phyloP scores from a whole-genome alignment of 2,113 vertebrate species.

The Eolophus roseicapilla region DNA sequence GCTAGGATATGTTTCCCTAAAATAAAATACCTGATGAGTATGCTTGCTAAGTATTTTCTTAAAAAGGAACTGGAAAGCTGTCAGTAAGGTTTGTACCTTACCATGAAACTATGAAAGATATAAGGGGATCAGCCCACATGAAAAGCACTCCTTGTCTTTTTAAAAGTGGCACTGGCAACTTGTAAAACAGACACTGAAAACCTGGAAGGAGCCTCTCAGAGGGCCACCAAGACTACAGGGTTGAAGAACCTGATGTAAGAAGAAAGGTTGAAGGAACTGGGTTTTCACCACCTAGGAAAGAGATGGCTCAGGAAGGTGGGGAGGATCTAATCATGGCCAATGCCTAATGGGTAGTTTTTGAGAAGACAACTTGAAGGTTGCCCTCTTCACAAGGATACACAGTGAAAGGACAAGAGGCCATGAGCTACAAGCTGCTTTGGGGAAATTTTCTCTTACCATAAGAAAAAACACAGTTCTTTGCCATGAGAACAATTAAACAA shows the following conservation, averaged over 20 bases:
- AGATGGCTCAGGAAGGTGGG: not conserved
- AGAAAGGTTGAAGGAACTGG: not conserved
- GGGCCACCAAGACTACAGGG: not conserved
- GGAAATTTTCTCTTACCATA: not conserved
- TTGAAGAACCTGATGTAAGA: not conserved
- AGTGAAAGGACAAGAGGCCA: not conserved
- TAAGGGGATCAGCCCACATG: not conserved
- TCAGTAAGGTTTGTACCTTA: not conserved
- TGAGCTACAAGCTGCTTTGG: not conserved
- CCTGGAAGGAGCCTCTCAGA: not conserved
- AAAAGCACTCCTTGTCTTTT: not conserved
- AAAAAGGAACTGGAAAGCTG: not conserved
- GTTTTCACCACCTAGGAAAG: not conserved
- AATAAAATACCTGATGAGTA: constrained; percentile 10
- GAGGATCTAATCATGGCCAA: not conserved
- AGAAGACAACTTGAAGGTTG: not conserved
- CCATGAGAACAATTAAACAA: not conserved
- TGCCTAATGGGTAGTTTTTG: not conserved
- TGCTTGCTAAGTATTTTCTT: not conserved
- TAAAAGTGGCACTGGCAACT: not conserved
- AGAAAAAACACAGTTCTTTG: not conserved
- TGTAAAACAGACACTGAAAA: not conserved
- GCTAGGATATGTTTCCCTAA: not conserved
- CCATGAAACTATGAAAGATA: not conserved
- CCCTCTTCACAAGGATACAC: not conserved